A percentile compares a stretch with the other conserved stretches of the same genome.
phyloP scores from a whole-genome alignment of 2,888 invertebrate genomes.

The Ypsolopha scabrella region DNA sequence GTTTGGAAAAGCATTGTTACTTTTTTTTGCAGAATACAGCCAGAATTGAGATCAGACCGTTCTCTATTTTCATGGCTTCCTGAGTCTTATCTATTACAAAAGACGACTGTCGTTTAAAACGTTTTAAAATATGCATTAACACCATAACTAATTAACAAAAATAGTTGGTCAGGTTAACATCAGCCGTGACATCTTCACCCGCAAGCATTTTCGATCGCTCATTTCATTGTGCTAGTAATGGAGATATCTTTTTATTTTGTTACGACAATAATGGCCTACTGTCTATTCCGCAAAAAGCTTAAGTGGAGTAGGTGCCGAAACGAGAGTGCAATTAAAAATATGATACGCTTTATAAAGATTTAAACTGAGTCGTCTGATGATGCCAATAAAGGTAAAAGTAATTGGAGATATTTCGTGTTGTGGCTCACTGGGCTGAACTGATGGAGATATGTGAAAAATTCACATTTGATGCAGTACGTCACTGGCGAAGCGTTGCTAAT shows the following conservation, averaged over 20 bases:
- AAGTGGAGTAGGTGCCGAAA: slow-evolving; percentile 23
- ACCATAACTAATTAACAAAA: too few species aligned
- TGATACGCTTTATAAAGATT: slow-evolving; percentile 2
- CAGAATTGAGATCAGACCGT: too few species aligned
- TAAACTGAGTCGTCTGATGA: background rate
- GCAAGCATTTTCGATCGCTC: slow-evolving; percentile 7
- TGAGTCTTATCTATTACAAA: too few species aligned
- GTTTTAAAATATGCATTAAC: too few species aligned
- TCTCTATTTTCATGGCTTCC: too few species aligned
- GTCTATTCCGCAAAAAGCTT: slow-evolving; percentile 7
- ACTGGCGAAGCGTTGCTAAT: too few species aligned
- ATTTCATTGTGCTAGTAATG: slow-evolving; percentile 8
- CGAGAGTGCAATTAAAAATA: slow-evolving; percentile 21
- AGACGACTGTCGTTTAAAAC: too few species aligned
- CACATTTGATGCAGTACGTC: too few species aligned
- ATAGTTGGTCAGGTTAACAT: background rate
- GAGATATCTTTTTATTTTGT: slow-evolving; percentile 4
- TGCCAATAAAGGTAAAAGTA: background rate
- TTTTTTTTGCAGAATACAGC: background rate
- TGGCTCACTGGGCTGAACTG: too few species aligned
- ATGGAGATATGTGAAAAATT: too few species aligned
- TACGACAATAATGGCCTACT: slow-evolving; percentile 6
- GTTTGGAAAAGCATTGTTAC: background rate
- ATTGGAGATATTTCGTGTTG: background rate
- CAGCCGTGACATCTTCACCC: slow-evolving; percentile 9